Evolutionary conservation across 2,797 vertebrate species (phyloP).

Genomic region (Phrynocephalus vlangalii): DNA sequence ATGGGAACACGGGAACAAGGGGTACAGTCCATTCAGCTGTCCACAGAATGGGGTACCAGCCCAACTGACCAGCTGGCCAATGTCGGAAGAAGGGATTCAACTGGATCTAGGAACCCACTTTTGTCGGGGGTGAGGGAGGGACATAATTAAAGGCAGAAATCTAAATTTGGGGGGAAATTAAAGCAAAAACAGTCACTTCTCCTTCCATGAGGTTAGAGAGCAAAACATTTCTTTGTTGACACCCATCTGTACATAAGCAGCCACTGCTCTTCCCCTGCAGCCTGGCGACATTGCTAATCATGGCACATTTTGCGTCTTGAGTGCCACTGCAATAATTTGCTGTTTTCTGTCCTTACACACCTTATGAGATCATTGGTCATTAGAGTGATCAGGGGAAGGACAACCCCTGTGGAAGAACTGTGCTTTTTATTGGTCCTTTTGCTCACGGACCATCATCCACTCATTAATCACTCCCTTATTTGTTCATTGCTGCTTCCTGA

Average conservation of each 20-base stretch:
- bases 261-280: no score
- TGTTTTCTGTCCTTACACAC: not conserved
- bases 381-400: not conserved
- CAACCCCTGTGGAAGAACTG: not conserved
- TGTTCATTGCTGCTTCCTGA: not conserved
- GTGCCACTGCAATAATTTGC: no score
- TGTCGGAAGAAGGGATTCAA: constrained; percentile 55
- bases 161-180: constrained; percentile 20
- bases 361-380: not conserved
- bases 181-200: not conserved
- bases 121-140: constrained; percentile 54
- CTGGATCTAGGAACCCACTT: constrained; percentile 47
- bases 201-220: constrained; percentile 63
- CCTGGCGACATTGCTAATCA: no score
- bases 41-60: constrained; percentile 60
- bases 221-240: constrained; percentile 63
- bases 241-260: constrained; percentile 41
- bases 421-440: not conserved
- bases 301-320: no score
- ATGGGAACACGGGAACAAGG: not conserved
- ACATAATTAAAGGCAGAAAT: constrained; percentile 59
- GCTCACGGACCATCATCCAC: not conserved
- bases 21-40: not conserved
- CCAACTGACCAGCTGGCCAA: constrained; percentile 57
- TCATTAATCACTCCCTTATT: not conserved